phyloP scores from a whole-genome alignment of 2,797 vertebrate species.

The Protonibea diacanthus region DNA sequence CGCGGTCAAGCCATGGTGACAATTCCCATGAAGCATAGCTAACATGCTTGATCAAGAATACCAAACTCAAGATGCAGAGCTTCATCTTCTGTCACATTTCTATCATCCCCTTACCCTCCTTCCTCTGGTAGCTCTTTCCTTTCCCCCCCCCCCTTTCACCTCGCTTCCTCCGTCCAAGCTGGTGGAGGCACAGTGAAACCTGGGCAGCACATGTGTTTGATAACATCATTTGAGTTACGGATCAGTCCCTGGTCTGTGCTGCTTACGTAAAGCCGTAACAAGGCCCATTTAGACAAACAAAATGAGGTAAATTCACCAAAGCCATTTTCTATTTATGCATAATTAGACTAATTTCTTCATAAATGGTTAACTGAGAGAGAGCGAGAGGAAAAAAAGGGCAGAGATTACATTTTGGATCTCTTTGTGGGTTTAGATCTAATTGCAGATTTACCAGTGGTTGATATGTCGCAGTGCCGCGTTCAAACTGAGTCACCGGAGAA shows the following conservation, averaged over 20 bases:
- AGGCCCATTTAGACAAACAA: constrained; percentile 80
- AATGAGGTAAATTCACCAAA: constrained; percentile 81
- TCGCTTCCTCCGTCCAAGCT: constrained; percentile 4
- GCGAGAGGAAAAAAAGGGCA: constrained; percentile 32
- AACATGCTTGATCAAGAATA: background rate
- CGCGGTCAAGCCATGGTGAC: constrained; percentile 12
- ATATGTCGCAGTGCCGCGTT: constrained; percentile 24
- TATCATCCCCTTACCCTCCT: background rate
- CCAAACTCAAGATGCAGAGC: background rate
- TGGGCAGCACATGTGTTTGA: constrained; percentile 77
- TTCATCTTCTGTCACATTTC: background rate
- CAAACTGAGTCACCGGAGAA: background rate
- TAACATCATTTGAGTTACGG: constrained; percentile 75
- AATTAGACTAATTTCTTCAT: constrained; percentile 80
- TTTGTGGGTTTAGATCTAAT: constrained; percentile 60
- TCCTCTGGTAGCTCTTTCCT: background rate
- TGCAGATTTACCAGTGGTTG: constrained; percentile 48
- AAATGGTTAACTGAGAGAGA: constrained; percentile 60
- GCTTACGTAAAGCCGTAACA: constrained; percentile 79
- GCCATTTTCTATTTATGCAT: constrained; percentile 82
- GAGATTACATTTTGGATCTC: constrained; percentile 51
- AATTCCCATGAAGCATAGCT: constrained; percentile 41
- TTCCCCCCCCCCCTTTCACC: background rate
- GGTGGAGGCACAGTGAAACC: constrained; percentile 32
- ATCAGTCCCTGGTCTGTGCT: constrained; percentile 62